Conservation (phyloP, 2,113 vertebrate species). For the Anthoscopus minutus region DNA sequence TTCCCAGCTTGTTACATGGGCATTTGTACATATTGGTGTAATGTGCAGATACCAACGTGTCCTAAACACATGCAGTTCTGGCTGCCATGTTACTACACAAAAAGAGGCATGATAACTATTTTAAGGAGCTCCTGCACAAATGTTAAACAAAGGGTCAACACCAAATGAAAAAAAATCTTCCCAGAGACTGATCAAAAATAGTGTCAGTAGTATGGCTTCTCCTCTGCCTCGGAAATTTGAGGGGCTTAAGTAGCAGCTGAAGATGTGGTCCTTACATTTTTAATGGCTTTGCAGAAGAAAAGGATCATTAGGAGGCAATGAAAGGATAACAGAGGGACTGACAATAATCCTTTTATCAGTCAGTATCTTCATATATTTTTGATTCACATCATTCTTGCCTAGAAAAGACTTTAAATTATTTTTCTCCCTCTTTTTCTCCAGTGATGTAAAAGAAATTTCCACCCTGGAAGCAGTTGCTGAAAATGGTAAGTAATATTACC, state of each 20-base stretch:
- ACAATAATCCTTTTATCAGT: neutral
- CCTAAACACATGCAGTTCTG: neutral
- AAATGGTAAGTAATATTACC: constrained; percentile 47
- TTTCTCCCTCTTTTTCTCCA: neutral
- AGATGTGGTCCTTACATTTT: neutral
- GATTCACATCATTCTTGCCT: neutral
- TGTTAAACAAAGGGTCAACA: neutral
- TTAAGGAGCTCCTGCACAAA: neutral
- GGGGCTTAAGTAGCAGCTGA: neutral
- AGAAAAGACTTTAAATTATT: neutral
- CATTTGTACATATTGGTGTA: neutral
- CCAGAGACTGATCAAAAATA: neutral
- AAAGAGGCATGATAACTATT: neutral
- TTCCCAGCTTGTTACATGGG: neutral
- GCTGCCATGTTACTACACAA: neutral
- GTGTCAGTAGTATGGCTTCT: neutral
- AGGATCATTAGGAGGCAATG: neutral
- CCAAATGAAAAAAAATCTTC: neutral
- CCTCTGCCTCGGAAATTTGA: neutral
- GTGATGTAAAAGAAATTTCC: constrained; percentile 5
- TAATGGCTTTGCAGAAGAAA: neutral
- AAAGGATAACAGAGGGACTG: neutral
- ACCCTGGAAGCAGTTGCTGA: constrained; percentile 21
- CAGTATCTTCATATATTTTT: neutral
- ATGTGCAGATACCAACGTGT: fast-evolving